Conservation (phyloP, 2,888 invertebrate genomes). For the Mermis nigrescens region DNA sequence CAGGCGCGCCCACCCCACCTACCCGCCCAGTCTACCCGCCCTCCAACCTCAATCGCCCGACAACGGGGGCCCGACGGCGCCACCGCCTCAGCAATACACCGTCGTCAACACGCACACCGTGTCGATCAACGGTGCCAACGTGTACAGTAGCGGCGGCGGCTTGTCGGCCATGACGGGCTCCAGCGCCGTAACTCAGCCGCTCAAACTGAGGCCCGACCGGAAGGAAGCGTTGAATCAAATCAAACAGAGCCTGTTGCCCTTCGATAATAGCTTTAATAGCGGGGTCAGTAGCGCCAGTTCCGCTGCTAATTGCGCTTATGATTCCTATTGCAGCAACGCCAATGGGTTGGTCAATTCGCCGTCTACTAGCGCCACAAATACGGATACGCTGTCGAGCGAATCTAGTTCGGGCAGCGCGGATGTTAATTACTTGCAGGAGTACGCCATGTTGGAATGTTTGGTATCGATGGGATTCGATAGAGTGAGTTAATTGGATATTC, state of each 20-base stretch:
- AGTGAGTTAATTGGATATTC: slow-evolving; percentile 10
- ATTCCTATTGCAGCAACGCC: no score
- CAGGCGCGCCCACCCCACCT: not conserved
- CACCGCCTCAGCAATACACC: not conserved
- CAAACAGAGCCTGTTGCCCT: not conserved
- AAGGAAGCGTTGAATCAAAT: not conserved
- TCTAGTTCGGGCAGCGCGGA: slow-evolving; percentile 1
- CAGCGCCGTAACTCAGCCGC: not conserved
- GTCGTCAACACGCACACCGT: not conserved
- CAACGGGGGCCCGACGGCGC: not conserved
- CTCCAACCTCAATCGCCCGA: not conserved
- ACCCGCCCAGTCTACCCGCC: not conserved
- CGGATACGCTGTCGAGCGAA: slow-evolving; percentile 3
- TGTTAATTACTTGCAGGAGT: not conserved
- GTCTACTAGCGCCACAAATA: not conserved
- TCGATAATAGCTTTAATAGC: not conserved
- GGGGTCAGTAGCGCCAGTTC: no score
- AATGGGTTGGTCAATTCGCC: no score
- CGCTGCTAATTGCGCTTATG: no score
- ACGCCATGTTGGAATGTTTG: slow-evolving; percentile 15
- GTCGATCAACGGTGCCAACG: not conserved
- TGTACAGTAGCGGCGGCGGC: no score
- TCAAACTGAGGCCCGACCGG: not conserved
- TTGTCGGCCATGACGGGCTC: not conserved
- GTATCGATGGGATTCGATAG: slow-evolving; percentile 18